phyloP scores from a whole-genome alignment of 2,113 vertebrate genomes.

The Tetrax tetrax region DNA sequence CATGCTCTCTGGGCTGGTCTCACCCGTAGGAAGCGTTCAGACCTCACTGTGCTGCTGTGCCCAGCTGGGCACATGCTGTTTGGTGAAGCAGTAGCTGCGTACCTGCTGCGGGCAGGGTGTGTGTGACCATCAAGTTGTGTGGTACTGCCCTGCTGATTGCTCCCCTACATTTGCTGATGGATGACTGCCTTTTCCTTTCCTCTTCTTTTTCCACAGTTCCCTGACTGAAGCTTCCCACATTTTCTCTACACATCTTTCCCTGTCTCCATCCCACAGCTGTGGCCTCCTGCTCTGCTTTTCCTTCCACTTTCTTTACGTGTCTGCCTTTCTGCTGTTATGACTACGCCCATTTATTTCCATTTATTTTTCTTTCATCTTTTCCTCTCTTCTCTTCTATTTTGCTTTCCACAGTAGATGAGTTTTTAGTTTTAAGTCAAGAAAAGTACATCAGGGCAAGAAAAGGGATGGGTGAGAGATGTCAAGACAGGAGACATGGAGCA shows the following conservation, averaged over 20 bases:
- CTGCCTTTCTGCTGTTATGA: neutral
- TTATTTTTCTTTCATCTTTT: neutral
- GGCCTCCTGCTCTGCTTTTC: neutral
- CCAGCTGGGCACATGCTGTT: neutral
- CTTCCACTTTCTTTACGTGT: neutral
- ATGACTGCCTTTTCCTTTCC: neutral
- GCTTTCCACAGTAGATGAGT: neutral
- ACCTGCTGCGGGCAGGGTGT: too few relatives aligned
- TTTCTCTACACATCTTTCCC: neutral
- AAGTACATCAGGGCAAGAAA: neutral
- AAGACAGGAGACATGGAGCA: neutral
- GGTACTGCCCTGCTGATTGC: neutral
- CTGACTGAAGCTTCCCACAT: neutral
- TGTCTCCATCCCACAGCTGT: accelerated
- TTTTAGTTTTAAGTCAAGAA: neutral
- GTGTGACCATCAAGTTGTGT: neutral
- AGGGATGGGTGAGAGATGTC: neutral
- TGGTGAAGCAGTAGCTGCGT: neutral
- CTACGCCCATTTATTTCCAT: accelerated
- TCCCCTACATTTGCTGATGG: accelerated
- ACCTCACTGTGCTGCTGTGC: neutral
- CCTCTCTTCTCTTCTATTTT: neutral
- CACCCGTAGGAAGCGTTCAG: neutral
- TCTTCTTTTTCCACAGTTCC: neutral
- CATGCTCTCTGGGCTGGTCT: accelerated